Evolutionary conservation across 2,797 vertebrate species (phyloP).

Genomic region (Meda fulgida): DNA sequence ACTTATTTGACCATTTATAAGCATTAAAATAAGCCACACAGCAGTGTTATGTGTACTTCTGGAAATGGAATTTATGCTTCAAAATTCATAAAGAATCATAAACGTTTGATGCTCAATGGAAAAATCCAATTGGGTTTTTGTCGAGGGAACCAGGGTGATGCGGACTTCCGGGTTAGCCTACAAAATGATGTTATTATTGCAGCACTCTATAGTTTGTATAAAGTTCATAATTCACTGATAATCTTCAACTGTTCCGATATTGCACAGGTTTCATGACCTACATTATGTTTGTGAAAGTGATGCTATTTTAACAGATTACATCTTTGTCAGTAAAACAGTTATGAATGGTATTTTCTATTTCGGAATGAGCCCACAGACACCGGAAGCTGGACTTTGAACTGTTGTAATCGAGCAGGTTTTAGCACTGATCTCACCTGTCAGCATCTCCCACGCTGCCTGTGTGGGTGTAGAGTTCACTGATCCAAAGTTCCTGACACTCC

Average conservation of each 20-base stretch:
- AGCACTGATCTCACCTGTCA: conserved; percentile 45
- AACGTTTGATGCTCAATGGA: not conserved
- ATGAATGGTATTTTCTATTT: not conserved
- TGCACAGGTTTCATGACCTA: not conserved
- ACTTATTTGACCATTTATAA: too few relatives aligned
- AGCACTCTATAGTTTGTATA: not conserved
- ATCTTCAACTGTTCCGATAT: not conserved
- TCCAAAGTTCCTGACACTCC: conserved; percentile 54
- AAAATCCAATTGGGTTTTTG: not conserved
- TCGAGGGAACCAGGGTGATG: not conserved
- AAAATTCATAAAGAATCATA: not conserved
- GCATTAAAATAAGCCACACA: too few relatives aligned
- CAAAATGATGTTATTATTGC: not conserved
- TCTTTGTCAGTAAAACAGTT: not conserved
- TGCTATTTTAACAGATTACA: conserved; percentile 1
- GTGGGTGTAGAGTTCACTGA: conserved; percentile 53
- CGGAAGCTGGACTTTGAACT: conserved; percentile 30
- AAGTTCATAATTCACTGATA: not conserved
- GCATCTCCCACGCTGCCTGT: conserved; percentile 41
- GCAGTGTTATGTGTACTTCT: not conserved
- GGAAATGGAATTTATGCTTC: not conserved
- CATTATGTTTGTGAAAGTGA: conserved; percentile 10
- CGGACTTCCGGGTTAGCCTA: not conserved
- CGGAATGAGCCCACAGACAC: conserved; percentile 8
- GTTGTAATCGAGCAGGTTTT: conserved; percentile 35